A percentile compares a stretch with the other conserved stretches of the same genome.
These are phyloP conservation scores for Alcedo quadribrachys DNA, from an alignment of 2,797 vertebrate species.

Conservation along the genomic window DNA sequence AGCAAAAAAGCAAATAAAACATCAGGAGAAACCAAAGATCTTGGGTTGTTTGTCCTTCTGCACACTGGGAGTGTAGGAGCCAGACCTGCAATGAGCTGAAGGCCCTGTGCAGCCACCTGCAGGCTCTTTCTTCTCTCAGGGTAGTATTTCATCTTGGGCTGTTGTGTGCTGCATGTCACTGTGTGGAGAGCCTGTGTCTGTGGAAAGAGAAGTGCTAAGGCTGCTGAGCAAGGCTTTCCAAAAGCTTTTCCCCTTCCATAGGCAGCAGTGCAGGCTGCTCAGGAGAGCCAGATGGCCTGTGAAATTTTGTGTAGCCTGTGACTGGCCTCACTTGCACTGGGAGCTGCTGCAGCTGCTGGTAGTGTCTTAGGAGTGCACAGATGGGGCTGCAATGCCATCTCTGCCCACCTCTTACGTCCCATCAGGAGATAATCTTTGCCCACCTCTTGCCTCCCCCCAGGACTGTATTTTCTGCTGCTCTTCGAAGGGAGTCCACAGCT, in stretches of 20 bases:
- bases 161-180: not conserved
- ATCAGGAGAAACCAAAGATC: not conserved
- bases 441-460: not conserved
- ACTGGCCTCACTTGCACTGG: not conserved
- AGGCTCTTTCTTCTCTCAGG: not conserved
- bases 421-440: not conserved
- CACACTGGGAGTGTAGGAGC: not conserved
- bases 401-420: not conserved
- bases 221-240: not conserved
- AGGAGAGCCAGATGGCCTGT: not conserved
- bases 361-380: not conserved
- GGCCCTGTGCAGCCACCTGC: not conserved
- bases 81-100: not conserved
- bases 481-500: not conserved
- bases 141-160: not conserved
- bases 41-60: not conserved
- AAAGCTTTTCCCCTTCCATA: not conserved
- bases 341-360: not conserved
- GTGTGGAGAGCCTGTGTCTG: not conserved
- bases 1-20: not conserved
- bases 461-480: not conserved
- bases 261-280: not conserved
- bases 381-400: not conserved
- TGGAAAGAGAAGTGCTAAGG: not conserved
- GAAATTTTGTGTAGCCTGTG: not conserved